Conservation (phyloP, 2,888 invertebrate genomes). For the Stenotaenia linearis region DNA sequence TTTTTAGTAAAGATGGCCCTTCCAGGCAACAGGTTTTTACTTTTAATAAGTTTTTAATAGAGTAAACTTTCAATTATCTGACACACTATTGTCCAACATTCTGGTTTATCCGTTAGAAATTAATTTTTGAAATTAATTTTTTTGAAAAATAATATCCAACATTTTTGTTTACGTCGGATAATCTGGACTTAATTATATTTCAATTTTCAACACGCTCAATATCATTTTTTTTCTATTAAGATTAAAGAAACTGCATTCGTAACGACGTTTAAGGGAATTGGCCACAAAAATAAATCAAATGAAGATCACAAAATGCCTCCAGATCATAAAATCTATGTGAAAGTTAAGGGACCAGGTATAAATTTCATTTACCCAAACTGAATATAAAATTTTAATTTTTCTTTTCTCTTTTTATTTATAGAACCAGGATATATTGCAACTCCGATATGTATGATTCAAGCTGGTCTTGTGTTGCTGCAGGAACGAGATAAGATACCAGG, state of each 20-base stretch:
- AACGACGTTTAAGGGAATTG: constrained; percentile 55
- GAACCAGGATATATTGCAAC: constrained; percentile 83
- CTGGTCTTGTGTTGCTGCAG: constrained; percentile 67
- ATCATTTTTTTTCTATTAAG: constrained; percentile 14
- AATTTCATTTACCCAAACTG: no score
- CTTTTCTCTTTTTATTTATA: constrained; percentile 30
- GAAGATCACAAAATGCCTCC: constrained; percentile 57
- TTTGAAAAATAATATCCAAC: no score
- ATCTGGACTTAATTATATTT: no score
- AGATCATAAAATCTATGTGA: constrained; percentile 59
- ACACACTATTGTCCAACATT: no score
- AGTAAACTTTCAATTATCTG: no score
- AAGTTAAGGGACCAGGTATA: constrained; percentile 56
- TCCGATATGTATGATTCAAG: constrained; percentile 62
- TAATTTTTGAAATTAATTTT: no score
- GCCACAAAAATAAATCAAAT: constrained; percentile 65
- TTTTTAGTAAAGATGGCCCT: constrained; percentile 57
- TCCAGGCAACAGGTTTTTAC: constrained; percentile 47
- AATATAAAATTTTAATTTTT: constrained; percentile 19
- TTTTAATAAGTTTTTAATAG: no score
- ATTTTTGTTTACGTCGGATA: no score
- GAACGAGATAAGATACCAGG: constrained; percentile 71
- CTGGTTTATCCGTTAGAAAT: no score
- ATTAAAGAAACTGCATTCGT: constrained; percentile 59
- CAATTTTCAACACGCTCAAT: no score